Conservation (phyloP, 2,888 invertebrate genomes). For the Fragum sueziense region DNA sequence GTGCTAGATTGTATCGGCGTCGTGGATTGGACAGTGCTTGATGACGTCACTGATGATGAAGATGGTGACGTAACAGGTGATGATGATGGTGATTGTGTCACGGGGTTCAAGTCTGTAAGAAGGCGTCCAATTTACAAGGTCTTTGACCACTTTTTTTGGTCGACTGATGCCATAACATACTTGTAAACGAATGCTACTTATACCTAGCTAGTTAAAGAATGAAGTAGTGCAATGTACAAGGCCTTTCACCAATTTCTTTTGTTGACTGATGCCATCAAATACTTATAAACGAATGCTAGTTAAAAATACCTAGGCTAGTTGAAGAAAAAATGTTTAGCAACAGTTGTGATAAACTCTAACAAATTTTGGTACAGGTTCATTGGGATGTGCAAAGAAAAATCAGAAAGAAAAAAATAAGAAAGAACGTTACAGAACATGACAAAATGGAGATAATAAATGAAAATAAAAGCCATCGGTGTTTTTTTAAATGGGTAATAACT, state of each 20-base stretch:
- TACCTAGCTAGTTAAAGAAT: not conserved
- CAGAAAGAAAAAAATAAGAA: no score
- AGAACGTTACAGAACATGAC: no score
- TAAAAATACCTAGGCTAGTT: not conserved
- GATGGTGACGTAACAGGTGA: not conserved
- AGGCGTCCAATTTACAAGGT: no score
- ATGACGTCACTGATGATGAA: conserved; percentile 5
- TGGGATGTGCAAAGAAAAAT: not conserved
- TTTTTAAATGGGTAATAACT: not conserved
- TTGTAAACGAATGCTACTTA: not conserved
- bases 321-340: not conserved
- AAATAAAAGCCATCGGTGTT: not conserved
- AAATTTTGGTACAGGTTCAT: not conserved
- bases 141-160: no score
- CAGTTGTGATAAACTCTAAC: not conserved
- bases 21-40: conserved; percentile 8
- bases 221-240: not conserved
- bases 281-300: not conserved
- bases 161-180: not conserved
- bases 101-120: not conserved
- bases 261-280: not conserved
- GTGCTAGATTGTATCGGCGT: not conserved
- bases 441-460: not conserved
- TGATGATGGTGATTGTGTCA: not conserved
- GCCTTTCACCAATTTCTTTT: not conserved